Evolutionary conservation across 1,140 invertebrate genomes (phyloP).

Genomic region (Hydropsyche tenuis): DNA sequence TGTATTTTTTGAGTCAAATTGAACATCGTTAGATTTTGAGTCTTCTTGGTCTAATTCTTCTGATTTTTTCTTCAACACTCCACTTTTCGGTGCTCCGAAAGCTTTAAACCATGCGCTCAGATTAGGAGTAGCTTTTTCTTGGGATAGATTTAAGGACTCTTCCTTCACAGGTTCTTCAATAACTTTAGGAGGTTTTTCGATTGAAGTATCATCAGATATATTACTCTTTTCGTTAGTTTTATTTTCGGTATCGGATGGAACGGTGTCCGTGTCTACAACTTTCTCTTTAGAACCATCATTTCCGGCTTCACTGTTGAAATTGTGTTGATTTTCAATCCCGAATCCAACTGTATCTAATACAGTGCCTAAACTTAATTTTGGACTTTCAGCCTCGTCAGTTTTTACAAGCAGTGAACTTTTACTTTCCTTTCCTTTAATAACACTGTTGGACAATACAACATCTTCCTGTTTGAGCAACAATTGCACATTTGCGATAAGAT

Average conservation of each 20-base stretch:
- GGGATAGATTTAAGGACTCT: slow-evolving; percentile 54
- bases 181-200: slow-evolving; percentile 51
- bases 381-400: slow-evolving; percentile 66
- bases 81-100: slow-evolving; percentile 79
- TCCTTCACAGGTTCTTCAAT: slow-evolving; percentile 58
- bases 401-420: slow-evolving; percentile 64
- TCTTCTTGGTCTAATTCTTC: slow-evolving; percentile 57
- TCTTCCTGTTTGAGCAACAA: slow-evolving; percentile 63
- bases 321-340: slow-evolving; percentile 66
- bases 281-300: slow-evolving; percentile 35
- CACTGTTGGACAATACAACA: slow-evolving; percentile 54
- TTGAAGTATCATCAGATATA: slow-evolving; percentile 49
- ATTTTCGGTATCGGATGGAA: slow-evolving; percentile 50
- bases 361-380: slow-evolving; percentile 81
- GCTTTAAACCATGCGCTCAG: slow-evolving; percentile 90
- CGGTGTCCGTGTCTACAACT: slow-evolving; percentile 47
- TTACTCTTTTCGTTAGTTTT: slow-evolving; percentile 27
- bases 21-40: slow-evolving; percentile 49
- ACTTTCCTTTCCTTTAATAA: slow-evolving; percentile 62
- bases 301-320: slow-evolving; percentile 59
- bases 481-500: slow-evolving; percentile 69
- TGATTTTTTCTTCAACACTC: slow-evolving; percentile 55
- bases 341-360: slow-evolving; percentile 73
- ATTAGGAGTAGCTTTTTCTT: slow-evolving; percentile 79
- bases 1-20: slow-evolving; percentile 52